Evolutionary conservation across 1,140 invertebrate species (phyloP), one percentile per base, ranked within the genome.

Genomic region (Orius insidiosus): DNA sequence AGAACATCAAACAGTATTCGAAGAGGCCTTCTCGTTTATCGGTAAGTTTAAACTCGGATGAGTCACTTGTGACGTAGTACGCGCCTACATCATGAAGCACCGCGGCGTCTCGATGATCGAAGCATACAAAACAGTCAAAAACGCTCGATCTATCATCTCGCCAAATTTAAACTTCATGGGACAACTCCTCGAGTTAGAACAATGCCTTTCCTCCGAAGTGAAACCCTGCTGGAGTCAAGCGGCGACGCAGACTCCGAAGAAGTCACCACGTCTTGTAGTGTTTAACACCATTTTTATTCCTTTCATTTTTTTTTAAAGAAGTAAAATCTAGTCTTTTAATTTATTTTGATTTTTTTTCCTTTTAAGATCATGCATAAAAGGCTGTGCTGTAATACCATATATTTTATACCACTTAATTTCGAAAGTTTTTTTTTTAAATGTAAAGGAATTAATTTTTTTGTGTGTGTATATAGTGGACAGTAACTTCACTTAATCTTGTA

Each of bases 131-230:
- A 73, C 80, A 56, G 89, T 96, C 32, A 89, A 93, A 59, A 71
- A 72, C 38, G 77, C 78, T 38, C 70, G 92, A 40, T 75, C 78
- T 19, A 94, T 95, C 60, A 94, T 97, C 54, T 92, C 88, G 39
- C 90, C 90, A 1, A 94, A 98, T 65, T 74, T 97, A 38, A 96
- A 96, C 60, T 98, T 98, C 65, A 90, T 98, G 78, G 87, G 82
- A 7, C 92, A 96, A 63, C 68, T 98, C 53, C 65, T 87, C 32
- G 86, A 95, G 57, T 74, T 88, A 55, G 87, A 93, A 59, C 75
- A 85, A 55, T 71, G 66, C 45, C 60, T 83, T 48, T 65, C 46
- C 31, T 52, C 54, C 55, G 18, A 56, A 18, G 3, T 18, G 48
- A 43, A 43, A 43, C 19, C 41, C 24, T 31, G 41, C 24, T 43